phyloP scores from a whole-genome alignment of 2,888 invertebrate genomes.

The Macrosiphum euphorbiae region DNA sequence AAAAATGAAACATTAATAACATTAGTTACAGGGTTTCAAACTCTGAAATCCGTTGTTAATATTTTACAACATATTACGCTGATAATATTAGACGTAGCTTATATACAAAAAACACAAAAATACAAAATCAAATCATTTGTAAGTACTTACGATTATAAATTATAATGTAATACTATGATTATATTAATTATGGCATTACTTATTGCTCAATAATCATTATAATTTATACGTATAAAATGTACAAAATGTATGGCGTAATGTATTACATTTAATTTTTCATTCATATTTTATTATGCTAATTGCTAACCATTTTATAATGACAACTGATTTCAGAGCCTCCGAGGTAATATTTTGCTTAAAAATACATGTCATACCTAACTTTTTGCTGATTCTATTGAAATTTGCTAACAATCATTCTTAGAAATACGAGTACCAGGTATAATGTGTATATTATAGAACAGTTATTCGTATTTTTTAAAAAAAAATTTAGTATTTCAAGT shows the following conservation, averaged over 20 bases:
- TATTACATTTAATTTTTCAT: neutral
- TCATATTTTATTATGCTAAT: neutral
- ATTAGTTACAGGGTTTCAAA: no score
- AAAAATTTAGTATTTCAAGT: neutral
- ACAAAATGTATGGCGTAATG: neutral
- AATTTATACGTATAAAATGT: neutral
- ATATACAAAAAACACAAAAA: neutral
- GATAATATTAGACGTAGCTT: neutral
- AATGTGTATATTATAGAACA: neutral
- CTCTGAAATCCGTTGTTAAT: neutral
- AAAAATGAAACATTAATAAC: neutral
- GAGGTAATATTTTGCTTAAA: neutral
- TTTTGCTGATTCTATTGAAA: slow-evolving; percentile 8
- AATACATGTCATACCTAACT: neutral
- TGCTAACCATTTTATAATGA: neutral
- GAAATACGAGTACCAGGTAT: neutral
- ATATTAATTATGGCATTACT: neutral
- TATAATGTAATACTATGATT: neutral
- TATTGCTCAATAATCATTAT: neutral
- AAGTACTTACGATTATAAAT: neutral
- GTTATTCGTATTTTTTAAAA: neutral
- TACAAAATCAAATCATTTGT: neutral
- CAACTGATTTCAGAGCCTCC: neutral
- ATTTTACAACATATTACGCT: neutral
- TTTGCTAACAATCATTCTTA: slow-evolving; percentile 35